phyloP scores from a whole-genome alignment of 2,888 invertebrate species.

The Andrena fulva region DNA sequence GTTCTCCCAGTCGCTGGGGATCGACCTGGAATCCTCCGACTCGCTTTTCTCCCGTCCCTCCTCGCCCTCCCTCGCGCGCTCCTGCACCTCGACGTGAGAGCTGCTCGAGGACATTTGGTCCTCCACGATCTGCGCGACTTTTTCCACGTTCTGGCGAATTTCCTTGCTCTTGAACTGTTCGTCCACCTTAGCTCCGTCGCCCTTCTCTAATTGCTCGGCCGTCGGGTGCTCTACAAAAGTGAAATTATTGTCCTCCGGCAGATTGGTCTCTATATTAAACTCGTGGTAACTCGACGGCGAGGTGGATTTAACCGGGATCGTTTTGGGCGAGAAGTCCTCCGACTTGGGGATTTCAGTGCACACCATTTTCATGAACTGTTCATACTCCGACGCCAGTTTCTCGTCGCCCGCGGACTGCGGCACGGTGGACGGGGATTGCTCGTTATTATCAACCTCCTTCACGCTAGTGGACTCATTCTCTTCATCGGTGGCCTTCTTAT shows the following conservation, averaged over 20 bases:
- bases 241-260: constrained; percentile 58
- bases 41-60: constrained; percentile 54
- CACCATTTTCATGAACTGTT: constrained; percentile 87
- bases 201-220: constrained; percentile 28
- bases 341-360: constrained; percentile 77
- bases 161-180: constrained; percentile 45
- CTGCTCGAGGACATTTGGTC: constrained; percentile 25
- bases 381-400: constrained; percentile 86
- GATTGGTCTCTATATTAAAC: constrained; percentile 71
- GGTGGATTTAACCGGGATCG: constrained; percentile 30
- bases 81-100: constrained; percentile 27
- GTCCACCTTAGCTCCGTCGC: constrained; percentile 21
- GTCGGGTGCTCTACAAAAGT: constrained; percentile 22
- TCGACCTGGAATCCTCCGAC: constrained; percentile 72
- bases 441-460: constrained; percentile 39
- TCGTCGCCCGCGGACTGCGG: constrained; percentile 73
- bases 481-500: constrained; percentile 29
- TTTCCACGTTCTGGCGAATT: constrained; percentile 20
- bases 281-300: constrained; percentile 72
- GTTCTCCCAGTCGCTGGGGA: constrained; percentile 81
- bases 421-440: constrained; percentile 43
- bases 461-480: constrained; percentile 22
- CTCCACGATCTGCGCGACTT: constrained; percentile 23
- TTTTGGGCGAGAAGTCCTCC: constrained; percentile 59
- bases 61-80: constrained; percentile 20